Evolutionary conservation across 2,797 vertebrate species (phyloP), one percentile per base, ranked within the genome.

Genomic region (Pipistrellus nathusii): DNA sequence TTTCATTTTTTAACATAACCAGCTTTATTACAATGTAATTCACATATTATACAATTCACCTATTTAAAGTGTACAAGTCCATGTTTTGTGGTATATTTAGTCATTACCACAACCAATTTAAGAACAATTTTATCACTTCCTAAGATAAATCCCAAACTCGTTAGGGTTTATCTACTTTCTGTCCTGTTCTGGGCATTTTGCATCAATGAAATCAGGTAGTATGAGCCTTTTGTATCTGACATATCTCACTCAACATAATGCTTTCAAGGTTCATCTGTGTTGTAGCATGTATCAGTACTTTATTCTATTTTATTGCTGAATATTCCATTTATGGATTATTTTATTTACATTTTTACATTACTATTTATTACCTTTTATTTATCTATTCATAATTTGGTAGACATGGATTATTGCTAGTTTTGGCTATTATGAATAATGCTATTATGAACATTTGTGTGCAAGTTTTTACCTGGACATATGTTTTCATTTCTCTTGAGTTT

Each of bases 401-500:
- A 11, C n/a, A n/a, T 21, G 5, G 8, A 1, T 38, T 25, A 12
- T 66, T 64, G 17, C 12, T 10, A 0, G n/a, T n/a, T 30, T 2
- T 6, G 23, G 18, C 3, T 8, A 0, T 13, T 27, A 5, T 51
- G n/a, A 82, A 23, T 35, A 6, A 12, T 10, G 18, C 35, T 59
- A 6, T 11, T 9, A 5, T 71, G 72, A 71, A 38, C 3, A 2
- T 20, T 21, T 8, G 3, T 5, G 21, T 30, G 15, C 32, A 66
- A 27, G 30, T 48, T 71, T 38, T 17, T 20, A 30, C 6, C 3
- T 10, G 27, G 27, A 35, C 17, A 3, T 73, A 73, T 44, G 6
- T 62, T 66, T 48, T 84, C 15, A 9, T 78, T 77, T 83, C 35
- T 68, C 41, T 73, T 15, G 44, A 66, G 48, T 13, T 23, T 46